A percentile compares a stretch with the other conserved stretches of the same genome.
Conservation (phyloP, 2,113 vertebrate genomes). For the Erpornis zantholeuca region DNA sequence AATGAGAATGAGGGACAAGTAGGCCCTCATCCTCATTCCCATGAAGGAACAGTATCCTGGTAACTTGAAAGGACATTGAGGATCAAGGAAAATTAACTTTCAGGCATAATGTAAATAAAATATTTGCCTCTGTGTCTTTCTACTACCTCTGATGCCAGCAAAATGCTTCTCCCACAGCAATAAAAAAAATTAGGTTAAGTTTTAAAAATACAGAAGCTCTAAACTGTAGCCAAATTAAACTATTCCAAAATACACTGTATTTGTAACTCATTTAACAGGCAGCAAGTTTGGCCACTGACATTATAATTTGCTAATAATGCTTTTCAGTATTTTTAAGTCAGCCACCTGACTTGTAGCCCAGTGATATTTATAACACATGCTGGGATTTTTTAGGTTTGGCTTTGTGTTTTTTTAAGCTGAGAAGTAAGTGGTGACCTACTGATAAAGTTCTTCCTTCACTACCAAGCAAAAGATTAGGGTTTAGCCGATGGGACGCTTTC, state of each 20-base stretch:
- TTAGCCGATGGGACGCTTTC: background rate
- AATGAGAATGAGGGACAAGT: background rate
- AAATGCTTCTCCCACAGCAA: conserved; percentile 15
- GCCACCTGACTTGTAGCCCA: background rate
- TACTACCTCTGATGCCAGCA: background rate
- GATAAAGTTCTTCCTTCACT: background rate
- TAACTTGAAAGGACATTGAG: background rate
- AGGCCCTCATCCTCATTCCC: background rate
- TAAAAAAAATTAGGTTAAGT: conserved; percentile 39
- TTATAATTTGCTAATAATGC: background rate
- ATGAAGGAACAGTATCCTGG: background rate
- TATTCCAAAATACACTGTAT: background rate
- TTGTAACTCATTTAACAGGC: background rate
- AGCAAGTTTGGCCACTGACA: background rate
- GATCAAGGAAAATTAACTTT: background rate
- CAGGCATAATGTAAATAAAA: background rate
- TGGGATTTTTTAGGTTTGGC: background rate
- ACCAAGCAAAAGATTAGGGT: background rate
- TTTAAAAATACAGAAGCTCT: conserved; percentile 39
- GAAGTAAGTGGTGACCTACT: background rate
- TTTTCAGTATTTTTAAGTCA: background rate
- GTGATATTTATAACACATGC: background rate
- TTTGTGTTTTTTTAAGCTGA: background rate
- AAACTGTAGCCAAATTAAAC: conserved; percentile 16
- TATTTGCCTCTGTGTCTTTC: background rate